phyloP scores from a whole-genome alignment of 1,140 invertebrate species.

The Drosophila arizonae region DNA sequence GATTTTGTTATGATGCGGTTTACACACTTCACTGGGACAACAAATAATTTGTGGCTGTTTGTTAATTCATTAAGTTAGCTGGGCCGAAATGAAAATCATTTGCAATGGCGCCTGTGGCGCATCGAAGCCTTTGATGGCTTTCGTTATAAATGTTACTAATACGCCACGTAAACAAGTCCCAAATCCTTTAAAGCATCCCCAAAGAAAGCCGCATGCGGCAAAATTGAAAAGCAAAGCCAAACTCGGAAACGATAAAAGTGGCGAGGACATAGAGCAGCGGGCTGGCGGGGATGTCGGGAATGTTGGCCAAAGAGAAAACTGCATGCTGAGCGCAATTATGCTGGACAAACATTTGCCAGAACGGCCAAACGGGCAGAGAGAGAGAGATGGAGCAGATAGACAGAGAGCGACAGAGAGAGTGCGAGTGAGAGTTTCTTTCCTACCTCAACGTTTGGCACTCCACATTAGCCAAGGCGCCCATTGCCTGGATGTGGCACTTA shows the following conservation, averaged over 20 bases:
- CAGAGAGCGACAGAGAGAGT: neutral
- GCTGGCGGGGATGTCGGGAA: neutral
- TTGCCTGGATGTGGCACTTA: constrained; percentile 55
- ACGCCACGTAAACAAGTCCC: constrained; percentile 76
- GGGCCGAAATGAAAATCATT: constrained; percentile 68
- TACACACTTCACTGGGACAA: constrained; percentile 25
- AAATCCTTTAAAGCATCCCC: constrained; percentile 72
- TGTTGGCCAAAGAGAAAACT: constrained; percentile 54
- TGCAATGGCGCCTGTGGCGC: constrained; percentile 61
- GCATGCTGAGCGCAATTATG: constrained; percentile 80
- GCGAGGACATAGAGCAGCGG: constrained; percentile 5
- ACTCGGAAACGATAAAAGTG: constrained; percentile 6
- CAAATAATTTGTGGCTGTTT: constrained; percentile 42
- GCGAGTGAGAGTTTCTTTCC: neutral
- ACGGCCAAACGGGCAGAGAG: constrained; percentile 26
- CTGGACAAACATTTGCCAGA: constrained; percentile 78
- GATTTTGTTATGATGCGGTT: neutral
- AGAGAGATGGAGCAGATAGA: neutral
- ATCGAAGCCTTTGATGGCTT: constrained; percentile 75
- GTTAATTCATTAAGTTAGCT: constrained; percentile 57
- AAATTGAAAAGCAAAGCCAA: constrained; percentile 51
- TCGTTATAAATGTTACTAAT: constrained; percentile 75
- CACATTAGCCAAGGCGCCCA: neutral
- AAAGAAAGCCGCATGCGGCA: constrained; percentile 9
- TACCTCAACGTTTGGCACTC: neutral